Base-by-base conservation (phyloP, 1,140 invertebrate species). In the Cyclina sinensis region DNA sequence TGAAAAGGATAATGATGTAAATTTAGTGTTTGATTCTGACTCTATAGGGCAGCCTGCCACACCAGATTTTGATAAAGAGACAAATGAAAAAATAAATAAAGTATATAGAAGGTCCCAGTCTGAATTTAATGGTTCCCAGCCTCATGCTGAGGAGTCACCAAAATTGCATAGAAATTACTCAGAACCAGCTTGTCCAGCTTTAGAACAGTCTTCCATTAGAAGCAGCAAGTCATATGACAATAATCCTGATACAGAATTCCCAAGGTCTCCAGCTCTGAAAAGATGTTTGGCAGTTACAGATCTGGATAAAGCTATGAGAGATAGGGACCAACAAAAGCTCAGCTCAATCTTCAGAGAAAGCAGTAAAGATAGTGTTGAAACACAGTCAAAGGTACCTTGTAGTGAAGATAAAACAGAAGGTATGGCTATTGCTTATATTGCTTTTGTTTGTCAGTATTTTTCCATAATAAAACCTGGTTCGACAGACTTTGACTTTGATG, bases 281-380 rank as follows among this genome's bases (percentile, higher is more conserved):
- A 57, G 89, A 54, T 90, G 81, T 21, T 65, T 88, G 35, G 89
- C 54, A 14, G 92, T 93, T 21, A 93, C 91, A 18, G 92, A 92
- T 74, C 85, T 93, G n/a, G 92, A 92, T 86, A 81, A 93, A 84
- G 93, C 93, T n/a, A 93, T 93, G 91, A 90, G 89, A 62, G 89
- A 94, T 57, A 82, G 86, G 43, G 93, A 93, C 74, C 83, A 93
- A 57, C 76, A 86, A 68, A 92, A 91, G 37, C 73, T 92, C n/a
- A 79, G 80, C 16, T 68, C 89, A 11, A 51, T 89, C 11, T 91
- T 91, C 70, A 86, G 82, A 74, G 87, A 89, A 32, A 57, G 78
- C 76, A 68, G 54, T 51, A 79, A 82, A 57, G 7, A 79, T 24
- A 32, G n/a, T 68, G 43, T 11, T 54, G 57, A 79, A 24, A 24